Conservation (phyloP, 1,140 invertebrate genomes). For the Lordiphosa stackelbergi region DNA sequence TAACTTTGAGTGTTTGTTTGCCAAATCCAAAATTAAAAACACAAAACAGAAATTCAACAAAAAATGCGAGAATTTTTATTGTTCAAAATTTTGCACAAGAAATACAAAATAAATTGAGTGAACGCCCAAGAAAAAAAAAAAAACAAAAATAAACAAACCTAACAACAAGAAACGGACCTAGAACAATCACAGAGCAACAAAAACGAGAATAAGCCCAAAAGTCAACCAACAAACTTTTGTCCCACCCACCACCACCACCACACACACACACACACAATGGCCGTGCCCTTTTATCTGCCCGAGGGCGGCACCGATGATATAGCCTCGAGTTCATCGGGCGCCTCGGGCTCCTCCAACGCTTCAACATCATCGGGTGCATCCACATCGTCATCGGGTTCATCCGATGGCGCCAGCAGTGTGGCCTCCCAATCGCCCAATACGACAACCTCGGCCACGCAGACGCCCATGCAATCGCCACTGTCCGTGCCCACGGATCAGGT, state of each 20-base stretch:
- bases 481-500: constrained; percentile 58
- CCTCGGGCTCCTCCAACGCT: constrained; percentile 49
- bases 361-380: constrained; percentile 46
- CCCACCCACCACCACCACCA: constrained; percentile 5
- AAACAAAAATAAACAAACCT: constrained; percentile 17
- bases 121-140: constrained; percentile 35
- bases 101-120: constrained; percentile 72
- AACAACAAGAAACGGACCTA: constrained; percentile 24
- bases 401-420: constrained; percentile 67
- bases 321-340: constrained; percentile 57
- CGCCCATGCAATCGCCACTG: constrained; percentile 73
- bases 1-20: constrained; percentile 37
- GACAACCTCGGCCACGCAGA: constrained; percentile 75
- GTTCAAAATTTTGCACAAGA: constrained; percentile 68
- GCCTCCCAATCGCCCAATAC: constrained; percentile 70
- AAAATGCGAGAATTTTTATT: constrained; percentile 66
- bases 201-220: constrained; percentile 15
- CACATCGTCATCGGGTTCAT: constrained; percentile 50
- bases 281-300: constrained; percentile 76
- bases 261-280: constrained; percentile 49
- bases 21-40: constrained; percentile 14
- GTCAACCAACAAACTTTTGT: constrained; percentile 1
- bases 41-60: constrained; percentile 34
- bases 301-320: constrained; percentile 69
- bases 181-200: constrained; percentile 15